Conservation (phyloP, 1,140 invertebrate genomes). For the Dufourea novaeangliae region DNA sequence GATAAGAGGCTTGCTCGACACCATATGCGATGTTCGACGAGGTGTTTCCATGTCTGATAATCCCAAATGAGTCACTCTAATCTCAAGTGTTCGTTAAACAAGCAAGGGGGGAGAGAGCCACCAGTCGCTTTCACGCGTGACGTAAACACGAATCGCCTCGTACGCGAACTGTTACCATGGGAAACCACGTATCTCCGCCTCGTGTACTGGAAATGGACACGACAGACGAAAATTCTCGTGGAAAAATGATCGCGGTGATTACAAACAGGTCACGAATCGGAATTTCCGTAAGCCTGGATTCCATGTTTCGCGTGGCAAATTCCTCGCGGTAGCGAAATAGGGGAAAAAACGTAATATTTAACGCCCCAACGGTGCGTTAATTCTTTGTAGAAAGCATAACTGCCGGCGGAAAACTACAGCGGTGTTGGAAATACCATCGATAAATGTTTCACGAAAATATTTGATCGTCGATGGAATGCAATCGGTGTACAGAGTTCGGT, state of each 20-base stretch:
- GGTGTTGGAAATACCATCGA: background rate
- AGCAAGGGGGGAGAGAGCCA: background rate
- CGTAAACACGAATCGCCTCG: background rate
- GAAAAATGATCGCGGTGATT: slow-evolving; percentile 23
- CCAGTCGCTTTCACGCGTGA: slow-evolving; percentile 30
- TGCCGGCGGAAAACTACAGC: background rate
- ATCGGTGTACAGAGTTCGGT: no score
- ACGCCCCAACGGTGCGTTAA: background rate
- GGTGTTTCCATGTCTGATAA: slow-evolving; percentile 60
- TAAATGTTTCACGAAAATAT: slow-evolving; percentile 10
- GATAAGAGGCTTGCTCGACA: background rate
- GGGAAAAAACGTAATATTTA: background rate
- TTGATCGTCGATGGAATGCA: background rate
- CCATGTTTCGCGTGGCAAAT: background rate
- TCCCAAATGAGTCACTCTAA: slow-evolving; percentile 68
- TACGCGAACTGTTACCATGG: background rate
- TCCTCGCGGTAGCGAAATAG: background rate
- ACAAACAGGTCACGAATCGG: slow-evolving; percentile 10
- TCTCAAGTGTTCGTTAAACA: slow-evolving; percentile 73
- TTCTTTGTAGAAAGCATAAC: background rate
- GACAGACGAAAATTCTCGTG: background rate
- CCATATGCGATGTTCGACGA: slow-evolving; percentile 42
- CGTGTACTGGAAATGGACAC: slow-evolving; percentile 23
- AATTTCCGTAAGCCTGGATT: background rate
- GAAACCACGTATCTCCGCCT: background rate